Conservation (phyloP, 1,140 invertebrate species). For the Parasteatoda tepidariorum region DNA sequence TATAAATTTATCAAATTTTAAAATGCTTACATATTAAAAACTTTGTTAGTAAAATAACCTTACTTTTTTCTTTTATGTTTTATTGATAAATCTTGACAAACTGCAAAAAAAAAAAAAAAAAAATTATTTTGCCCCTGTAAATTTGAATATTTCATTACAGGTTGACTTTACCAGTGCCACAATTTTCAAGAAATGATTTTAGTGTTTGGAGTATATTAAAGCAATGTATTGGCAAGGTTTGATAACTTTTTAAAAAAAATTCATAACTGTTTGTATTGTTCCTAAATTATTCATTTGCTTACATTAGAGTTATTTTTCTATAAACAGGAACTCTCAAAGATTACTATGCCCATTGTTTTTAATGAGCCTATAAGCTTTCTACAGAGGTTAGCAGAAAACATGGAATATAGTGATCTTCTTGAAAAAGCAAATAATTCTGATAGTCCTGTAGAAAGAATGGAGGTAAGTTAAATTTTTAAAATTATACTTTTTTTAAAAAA, state of each 20-base stretch:
- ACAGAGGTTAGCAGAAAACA: constrained; percentile 92
- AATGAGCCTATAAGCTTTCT: constrained; percentile 97
- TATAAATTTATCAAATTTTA: too few relatives aligned
- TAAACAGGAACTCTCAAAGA: constrained; percentile 87
- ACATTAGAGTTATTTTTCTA: background rate
- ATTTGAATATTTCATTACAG: constrained; percentile 72
- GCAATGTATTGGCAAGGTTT: constrained; percentile 88
- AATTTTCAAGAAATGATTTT: constrained; percentile 88
- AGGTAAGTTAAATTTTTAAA: background rate
- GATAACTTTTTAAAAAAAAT: constrained; percentile 8
- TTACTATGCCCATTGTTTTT: constrained; percentile 97
- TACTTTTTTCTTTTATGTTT: background rate
- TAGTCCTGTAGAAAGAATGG: constrained; percentile 81
- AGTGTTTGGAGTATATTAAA: constrained; percentile 95
- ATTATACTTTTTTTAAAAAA: background rate
- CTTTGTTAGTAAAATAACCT: too few relatives aligned
- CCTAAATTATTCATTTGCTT: background rate
- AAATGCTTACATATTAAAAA: too few relatives aligned
- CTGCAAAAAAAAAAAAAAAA: background rate
- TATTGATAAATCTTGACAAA: background rate
- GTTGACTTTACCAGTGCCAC: constrained; percentile 83
- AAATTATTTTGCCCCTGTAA: background rate
- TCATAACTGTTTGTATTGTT: constrained; percentile 2
- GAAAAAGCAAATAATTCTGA: constrained; percentile 79
- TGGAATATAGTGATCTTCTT: constrained; percentile 92